Percentiles rank a stretch among this genome's conserved stretches.
Evolutionary conservation across 2,888 invertebrate genomes (phyloP).

Genomic region (Meiosimyza decipiens): DNA sequence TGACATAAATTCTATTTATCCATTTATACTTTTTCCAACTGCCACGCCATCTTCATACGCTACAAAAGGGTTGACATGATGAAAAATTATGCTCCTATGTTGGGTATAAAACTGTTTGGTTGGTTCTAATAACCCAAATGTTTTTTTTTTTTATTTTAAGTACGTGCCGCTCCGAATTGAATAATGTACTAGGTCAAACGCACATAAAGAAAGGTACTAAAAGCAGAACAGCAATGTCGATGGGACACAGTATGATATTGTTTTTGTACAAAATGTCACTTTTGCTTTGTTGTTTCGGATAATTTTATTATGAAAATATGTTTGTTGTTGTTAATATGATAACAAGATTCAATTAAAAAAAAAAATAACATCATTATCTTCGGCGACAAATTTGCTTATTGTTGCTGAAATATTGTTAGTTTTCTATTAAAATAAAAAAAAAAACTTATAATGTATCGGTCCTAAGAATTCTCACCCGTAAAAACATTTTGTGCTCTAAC

Average conservation of each 20-base stretch:
- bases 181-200: not conserved
- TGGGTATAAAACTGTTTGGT: conserved; percentile 21
- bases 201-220: not conserved
- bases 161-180: not conserved
- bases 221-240: not conserved
- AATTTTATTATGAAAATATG: not conserved
- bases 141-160: conserved; percentile 26
- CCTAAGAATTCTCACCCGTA: too few species aligned
- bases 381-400: too few species aligned
- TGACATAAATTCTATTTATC: too few species aligned
- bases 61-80: too few species aligned
- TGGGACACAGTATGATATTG: not conserved
- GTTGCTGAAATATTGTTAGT: too few species aligned
- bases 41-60: too few species aligned
- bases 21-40: too few species aligned
- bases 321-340: conserved; percentile 21
- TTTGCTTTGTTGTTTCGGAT: not conserved
- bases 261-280: not conserved
- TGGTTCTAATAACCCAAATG: conserved; percentile 28
- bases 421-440: too few species aligned
- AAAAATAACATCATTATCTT: not conserved
- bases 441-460: too few species aligned
- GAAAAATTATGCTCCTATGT: too few species aligned
- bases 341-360: conserved; percentile 15
- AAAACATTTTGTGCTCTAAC: too few species aligned